Base-by-base conservation (phyloP, 53 echinoderm and acorn worm genomes). In the Apostichopus leukothele region DNA sequence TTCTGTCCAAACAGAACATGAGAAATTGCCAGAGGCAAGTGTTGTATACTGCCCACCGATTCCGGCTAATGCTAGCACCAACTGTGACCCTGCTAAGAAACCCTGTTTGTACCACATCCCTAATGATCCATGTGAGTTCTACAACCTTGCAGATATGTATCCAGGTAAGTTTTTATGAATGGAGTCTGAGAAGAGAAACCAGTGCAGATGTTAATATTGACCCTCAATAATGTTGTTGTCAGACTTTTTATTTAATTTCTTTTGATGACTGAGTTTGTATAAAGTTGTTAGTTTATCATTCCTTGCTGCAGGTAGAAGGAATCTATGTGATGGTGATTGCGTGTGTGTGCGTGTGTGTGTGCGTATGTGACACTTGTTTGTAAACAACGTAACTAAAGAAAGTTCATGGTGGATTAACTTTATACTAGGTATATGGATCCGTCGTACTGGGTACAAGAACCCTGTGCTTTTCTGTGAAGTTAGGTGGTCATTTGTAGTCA, bases 81-180 rank as follows among this genome's bases (percentile, higher is more conserved):
- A 94, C 86, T 97, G 97, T 53, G 63, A 91, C 50, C 89, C 92
- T 1, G 60, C 83, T 67, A 39, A 86, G 77, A 75, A 91, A 6
- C 97, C 97, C 3, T 95, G 95, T 61, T 90, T 95, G 50, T 95
- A 88, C 67, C 92, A 97, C 52, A 90, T 97, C 78, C 86, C 76
- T 67, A 77, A 90, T 11, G 97, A 97, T 50, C 97, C 97, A 0
- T 97, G 97, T 75, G 97, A 97, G 89, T 97, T 88, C 81, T 89
- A 97, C 89, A 97, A 97, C 76, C 88, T 97, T 25, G 97, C 97
- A 0, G 93, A 90, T 14, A 91, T 86, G 84, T 86, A 94, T 74
- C 92, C 90, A 94, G 96, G 96, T 96, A 89, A 81, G 11, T 6
- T 81, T 81, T 81, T n/a, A 21, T 76, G 50, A 23, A 26, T 39